Conservation (phyloP, 2,113 vertebrate genomes). For the Heterotis niloticus region DNA sequence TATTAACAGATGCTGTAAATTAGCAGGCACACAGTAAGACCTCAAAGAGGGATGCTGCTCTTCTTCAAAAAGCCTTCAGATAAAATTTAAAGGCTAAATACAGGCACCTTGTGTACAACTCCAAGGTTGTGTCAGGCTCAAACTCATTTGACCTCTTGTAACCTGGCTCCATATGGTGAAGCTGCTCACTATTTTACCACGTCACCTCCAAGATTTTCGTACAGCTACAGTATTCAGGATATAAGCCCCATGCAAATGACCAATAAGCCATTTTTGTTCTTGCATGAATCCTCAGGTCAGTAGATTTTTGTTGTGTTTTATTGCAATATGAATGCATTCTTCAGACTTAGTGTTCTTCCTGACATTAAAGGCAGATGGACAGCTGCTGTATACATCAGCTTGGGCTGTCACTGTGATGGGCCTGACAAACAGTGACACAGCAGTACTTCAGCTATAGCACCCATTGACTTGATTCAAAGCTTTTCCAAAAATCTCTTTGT, state of each 20-base stretch:
- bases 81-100: background rate
- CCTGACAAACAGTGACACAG: background rate
- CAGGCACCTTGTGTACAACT: too few relatives aligned
- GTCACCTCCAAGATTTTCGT: too few relatives aligned
- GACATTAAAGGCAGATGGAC: background rate
- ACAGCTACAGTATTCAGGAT: too few relatives aligned
- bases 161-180: too few relatives aligned
- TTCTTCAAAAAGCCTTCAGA: background rate
- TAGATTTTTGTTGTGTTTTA: too few relatives aligned
- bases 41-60: background rate
- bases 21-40: background rate
- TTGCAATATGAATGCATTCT: background rate
- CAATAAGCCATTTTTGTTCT: background rate
- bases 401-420: background rate
- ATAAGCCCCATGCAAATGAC: background rate
- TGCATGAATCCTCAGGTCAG: too few relatives aligned
- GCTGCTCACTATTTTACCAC: too few relatives aligned
- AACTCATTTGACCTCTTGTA: too few relatives aligned
- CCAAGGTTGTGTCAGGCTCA: too few relatives aligned
- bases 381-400: background rate
- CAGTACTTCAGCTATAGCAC: background rate
- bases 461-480: background rate
- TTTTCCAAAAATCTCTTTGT: background rate
- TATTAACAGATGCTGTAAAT: slow-evolving; percentile 4
- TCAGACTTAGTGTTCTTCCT: background rate